Evolutionary conservation across 1,140 invertebrate genomes (phyloP).

Genomic region (Dendroctonus valens): DNA sequence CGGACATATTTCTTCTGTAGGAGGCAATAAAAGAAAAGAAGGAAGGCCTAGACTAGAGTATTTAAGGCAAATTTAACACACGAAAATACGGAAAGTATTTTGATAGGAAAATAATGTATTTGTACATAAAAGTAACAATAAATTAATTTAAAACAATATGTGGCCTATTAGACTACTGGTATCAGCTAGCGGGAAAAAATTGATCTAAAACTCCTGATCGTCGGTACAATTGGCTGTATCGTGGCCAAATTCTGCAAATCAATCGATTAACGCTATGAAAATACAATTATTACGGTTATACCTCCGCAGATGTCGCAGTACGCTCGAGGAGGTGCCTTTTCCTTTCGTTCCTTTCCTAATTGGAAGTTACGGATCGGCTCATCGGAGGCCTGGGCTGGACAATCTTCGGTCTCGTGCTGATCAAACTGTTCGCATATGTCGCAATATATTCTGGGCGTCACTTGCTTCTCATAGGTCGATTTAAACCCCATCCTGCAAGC

Average conservation of each 20-base stretch:
- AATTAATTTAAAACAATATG: neutral
- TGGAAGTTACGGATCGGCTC: conserved; percentile 52
- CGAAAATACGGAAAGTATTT: conserved; percentile 47
- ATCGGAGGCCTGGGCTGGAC: conserved; percentile 78
- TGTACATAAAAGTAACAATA: conserved; percentile 19
- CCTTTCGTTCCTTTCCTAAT: conserved; percentile 45
- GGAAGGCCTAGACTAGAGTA: conserved; percentile 72
- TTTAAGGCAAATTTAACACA: neutral
- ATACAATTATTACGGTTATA: conserved; percentile 46
- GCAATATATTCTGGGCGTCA: conserved; percentile 84
- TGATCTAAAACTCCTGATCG: conserved; percentile 46
- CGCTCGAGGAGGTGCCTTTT: conserved; percentile 63
- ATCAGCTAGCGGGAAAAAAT: conserved; percentile 23
- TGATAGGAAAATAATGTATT: conserved; percentile 33
- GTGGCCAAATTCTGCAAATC: conserved; percentile 47
- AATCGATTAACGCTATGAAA: neutral
- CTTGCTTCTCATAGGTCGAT: conserved; percentile 44
- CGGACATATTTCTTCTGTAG: conserved; percentile 55
- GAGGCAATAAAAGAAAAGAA: conserved; percentile 85
- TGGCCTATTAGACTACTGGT: too few relatives aligned
- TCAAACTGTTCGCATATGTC: conserved; percentile 98
- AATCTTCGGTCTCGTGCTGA: conserved; percentile 95
- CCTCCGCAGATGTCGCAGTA: conserved; percentile 94
- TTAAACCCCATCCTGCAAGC: conserved; percentile 46
- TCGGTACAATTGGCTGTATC: conserved; percentile 45